Evolutionary conservation across 2,888 invertebrate species (phyloP).

Genomic region (Sphaeridia pumilis): DNA sequence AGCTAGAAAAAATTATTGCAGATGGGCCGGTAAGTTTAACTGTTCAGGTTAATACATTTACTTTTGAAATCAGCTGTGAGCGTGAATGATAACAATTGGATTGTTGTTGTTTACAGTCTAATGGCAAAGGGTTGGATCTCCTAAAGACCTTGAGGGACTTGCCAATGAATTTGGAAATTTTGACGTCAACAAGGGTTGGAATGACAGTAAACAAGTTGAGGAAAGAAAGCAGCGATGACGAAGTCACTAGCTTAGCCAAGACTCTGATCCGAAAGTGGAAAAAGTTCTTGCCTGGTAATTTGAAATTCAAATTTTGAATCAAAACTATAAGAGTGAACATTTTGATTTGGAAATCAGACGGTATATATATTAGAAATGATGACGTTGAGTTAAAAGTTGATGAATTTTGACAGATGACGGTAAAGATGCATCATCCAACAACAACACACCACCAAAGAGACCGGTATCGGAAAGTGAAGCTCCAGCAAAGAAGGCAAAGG

Average conservation of each 20-base stretch:
- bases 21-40: slow-evolving; percentile 70
- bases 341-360: no score
- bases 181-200: slow-evolving; percentile 93
- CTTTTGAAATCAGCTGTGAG: background rate
- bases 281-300: slow-evolving; percentile 56
- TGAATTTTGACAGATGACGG: slow-evolving; percentile 30
- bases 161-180: slow-evolving; percentile 82
- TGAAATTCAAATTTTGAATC: no score
- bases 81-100: no score
- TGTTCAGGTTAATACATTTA: no score
- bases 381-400: no score
- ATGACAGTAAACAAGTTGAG: slow-evolving; percentile 97
- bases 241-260: slow-evolving; percentile 87
- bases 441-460: slow-evolving; percentile 7
- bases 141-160: slow-evolving; percentile 77
- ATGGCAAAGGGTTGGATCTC: slow-evolving; percentile 81
- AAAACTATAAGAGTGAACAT: no score
- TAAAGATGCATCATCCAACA: slow-evolving; percentile 26
- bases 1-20: slow-evolving; percentile 87
- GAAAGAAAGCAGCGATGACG: slow-evolving; percentile 87
- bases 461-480: slow-evolving; percentile 31
- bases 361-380: no score
- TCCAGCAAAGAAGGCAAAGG: slow-evolving; percentile 23
- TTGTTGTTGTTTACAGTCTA: slow-evolving; percentile 58
- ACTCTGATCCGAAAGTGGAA: slow-evolving; percentile 97